Conservation (phyloP, 1,140 invertebrate genomes). For the Ctenoplectra terminalis region DNA sequence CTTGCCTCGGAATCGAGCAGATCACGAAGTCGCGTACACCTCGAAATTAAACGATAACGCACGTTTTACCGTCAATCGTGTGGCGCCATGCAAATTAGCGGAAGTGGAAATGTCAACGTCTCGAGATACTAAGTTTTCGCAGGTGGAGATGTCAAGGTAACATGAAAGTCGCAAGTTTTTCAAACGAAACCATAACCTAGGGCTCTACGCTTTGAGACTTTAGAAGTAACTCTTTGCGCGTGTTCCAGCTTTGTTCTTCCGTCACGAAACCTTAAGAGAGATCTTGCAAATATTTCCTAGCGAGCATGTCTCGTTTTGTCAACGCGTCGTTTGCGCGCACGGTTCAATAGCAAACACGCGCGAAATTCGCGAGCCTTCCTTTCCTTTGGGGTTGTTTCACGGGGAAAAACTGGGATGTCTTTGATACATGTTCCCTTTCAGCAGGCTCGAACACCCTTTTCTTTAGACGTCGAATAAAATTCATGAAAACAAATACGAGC, state of each 20-base stretch:
- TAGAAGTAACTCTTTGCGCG: background rate
- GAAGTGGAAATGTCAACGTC: background rate
- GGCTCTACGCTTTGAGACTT: too few species aligned
- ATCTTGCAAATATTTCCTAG: conserved; percentile 16
- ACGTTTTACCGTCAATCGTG: background rate
- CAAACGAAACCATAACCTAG: too few species aligned
- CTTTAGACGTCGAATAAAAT: background rate
- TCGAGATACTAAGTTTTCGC: background rate
- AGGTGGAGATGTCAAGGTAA: too few species aligned
- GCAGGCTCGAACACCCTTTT: too few species aligned
- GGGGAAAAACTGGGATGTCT: background rate
- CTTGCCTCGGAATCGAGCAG: background rate
- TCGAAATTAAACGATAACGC: conserved; percentile 7
- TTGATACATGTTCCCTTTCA: too few species aligned
- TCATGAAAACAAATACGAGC: background rate
- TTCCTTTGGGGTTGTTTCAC: background rate
- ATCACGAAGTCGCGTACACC: background rate
- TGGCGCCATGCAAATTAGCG: conserved; percentile 2
- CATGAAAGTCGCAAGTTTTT: too few species aligned
- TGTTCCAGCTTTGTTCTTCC: background rate
- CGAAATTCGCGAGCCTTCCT: background rate
- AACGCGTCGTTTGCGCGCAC: background rate
- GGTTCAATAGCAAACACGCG: conserved; percentile 9
- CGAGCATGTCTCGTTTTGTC: background rate
- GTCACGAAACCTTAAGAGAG: background rate